phyloP scores from a whole-genome alignment of 2,888 invertebrate species.

The Halictus quadricinctus region DNA sequence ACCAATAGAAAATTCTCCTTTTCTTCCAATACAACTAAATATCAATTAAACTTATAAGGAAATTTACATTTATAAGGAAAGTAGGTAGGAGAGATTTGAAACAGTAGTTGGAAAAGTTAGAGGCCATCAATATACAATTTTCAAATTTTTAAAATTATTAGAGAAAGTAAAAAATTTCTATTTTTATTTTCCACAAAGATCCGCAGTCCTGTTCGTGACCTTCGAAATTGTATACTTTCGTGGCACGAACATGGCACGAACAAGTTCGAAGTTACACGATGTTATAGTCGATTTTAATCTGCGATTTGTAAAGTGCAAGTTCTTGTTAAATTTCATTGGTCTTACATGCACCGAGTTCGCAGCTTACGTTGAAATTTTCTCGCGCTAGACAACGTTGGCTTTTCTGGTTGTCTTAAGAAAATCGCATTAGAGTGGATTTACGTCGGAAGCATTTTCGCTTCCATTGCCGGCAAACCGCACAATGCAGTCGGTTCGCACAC shows the following conservation, averaged over 20 bases:
- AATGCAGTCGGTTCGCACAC: slow-evolving; percentile 28
- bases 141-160: no score
- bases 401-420: slow-evolving; percentile 33
- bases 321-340: background rate
- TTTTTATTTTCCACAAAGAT: no score
- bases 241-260: no score
- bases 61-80: background rate
- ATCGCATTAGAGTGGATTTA: slow-evolving; percentile 44
- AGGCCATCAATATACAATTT: no score
- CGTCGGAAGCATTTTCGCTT: slow-evolving; percentile 46
- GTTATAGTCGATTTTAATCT: background rate
- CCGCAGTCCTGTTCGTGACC: no score
- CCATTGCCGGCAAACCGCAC: slow-evolving; percentile 47
- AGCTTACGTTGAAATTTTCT: background rate
- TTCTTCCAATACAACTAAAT: background rate
- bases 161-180: no score
- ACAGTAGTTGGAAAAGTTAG: no score
- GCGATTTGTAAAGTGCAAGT: background rate
- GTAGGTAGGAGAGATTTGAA: background rate
- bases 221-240: no score
- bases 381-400: slow-evolving; percentile 8
- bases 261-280: background rate
- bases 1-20: background rate
- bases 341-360: background rate
- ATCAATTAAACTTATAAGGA: background rate